phyloP scores from a whole-genome alignment of 2,888 invertebrate genomes.

The Colostygia pectinataria region DNA sequence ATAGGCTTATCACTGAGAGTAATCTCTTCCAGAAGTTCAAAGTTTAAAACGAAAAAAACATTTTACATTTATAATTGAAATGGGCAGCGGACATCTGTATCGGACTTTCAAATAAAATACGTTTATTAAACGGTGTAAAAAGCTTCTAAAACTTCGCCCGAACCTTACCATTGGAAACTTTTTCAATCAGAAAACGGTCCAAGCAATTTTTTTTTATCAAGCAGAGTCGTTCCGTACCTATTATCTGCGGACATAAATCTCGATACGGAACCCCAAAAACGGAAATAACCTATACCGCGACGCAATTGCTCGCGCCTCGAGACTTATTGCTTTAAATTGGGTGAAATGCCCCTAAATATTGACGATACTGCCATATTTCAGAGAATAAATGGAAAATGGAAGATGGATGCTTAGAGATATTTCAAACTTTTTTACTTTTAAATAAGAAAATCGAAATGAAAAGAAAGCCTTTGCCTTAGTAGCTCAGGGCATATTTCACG shows the following conservation, averaged over 20 bases:
- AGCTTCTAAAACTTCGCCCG: slow-evolving; percentile 21
- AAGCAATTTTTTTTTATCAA: slow-evolving; percentile 38
- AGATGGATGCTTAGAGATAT: background rate
- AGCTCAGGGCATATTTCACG: too few species aligned
- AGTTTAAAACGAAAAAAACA: too few species aligned
- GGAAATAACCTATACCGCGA: slow-evolving; percentile 47
- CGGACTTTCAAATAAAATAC: slow-evolving; percentile 14
- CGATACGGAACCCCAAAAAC: slow-evolving; percentile 35
- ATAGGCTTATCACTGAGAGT: too few species aligned
- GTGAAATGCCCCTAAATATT: slow-evolving; percentile 37
- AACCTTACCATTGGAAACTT: slow-evolving; percentile 37
- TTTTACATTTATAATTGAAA: slow-evolving; percentile 7
- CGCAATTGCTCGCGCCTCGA: slow-evolving; percentile 49
- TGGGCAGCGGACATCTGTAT: slow-evolving; percentile 6
- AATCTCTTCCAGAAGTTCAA: too few species aligned
- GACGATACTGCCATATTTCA: slow-evolving; percentile 16
- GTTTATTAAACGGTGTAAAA: slow-evolving; percentile 10
- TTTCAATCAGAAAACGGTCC: slow-evolving; percentile 49
- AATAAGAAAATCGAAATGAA: too few species aligned
- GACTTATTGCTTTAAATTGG: slow-evolving; percentile 49
- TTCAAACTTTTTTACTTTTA: background rate
- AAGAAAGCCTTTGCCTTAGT: too few species aligned
- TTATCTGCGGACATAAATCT: slow-evolving; percentile 40
- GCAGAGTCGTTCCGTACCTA: slow-evolving; percentile 29
- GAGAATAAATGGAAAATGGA: slow-evolving; percentile 2